These are phyloP conservation scores for Andrena bucephala DNA, from an alignment of 2,888 invertebrate species.

Conservation along the genomic window DNA sequence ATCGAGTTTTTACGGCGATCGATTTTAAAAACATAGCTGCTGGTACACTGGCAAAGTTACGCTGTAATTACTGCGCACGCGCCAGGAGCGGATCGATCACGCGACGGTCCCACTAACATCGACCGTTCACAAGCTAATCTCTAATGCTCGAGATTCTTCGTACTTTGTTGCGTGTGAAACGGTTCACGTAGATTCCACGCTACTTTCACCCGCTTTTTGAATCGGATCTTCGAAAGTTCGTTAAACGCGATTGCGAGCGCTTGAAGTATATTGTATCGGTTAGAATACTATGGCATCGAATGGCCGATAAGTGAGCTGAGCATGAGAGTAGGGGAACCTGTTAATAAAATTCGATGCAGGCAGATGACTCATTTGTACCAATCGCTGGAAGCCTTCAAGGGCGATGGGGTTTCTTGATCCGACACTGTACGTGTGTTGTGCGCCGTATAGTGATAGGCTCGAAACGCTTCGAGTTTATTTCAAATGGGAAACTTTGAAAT, in stretches of 20 bases:
- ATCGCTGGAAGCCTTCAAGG: conserved; percentile 59
- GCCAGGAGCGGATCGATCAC: conserved; percentile 65
- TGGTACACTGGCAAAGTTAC: conserved; percentile 1
- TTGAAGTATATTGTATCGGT: conserved; percentile 5
- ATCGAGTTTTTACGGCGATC: conserved; percentile 32
- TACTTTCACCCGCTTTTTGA: conserved; percentile 53
- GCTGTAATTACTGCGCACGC: conserved; percentile 51
- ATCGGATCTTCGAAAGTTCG: conserved; percentile 37
- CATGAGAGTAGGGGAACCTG: conserved; percentile 2
- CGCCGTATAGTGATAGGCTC: conserved; percentile 25
- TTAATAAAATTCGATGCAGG: conserved; percentile 58
- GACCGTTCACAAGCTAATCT: conserved; percentile 24
- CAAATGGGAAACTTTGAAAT: background rate
- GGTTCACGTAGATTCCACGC: conserved; percentile 18
- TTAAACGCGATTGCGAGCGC: conserved; percentile 8
- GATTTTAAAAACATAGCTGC: conserved; percentile 19
- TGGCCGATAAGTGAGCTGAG: background rate
- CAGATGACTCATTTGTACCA: conserved; percentile 60
- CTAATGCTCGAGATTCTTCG: conserved; percentile 16
- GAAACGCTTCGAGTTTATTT: conserved; percentile 16
- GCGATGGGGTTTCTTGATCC: conserved; percentile 64
- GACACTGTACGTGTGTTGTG: conserved; percentile 57
- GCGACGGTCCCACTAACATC: conserved; percentile 32
- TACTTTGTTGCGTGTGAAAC: conserved; percentile 41
- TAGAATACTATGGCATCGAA: background rate